Evolutionary conservation across 2,113 vertebrate species (phyloP).

Genomic region (Mastomys coucha): DNA sequence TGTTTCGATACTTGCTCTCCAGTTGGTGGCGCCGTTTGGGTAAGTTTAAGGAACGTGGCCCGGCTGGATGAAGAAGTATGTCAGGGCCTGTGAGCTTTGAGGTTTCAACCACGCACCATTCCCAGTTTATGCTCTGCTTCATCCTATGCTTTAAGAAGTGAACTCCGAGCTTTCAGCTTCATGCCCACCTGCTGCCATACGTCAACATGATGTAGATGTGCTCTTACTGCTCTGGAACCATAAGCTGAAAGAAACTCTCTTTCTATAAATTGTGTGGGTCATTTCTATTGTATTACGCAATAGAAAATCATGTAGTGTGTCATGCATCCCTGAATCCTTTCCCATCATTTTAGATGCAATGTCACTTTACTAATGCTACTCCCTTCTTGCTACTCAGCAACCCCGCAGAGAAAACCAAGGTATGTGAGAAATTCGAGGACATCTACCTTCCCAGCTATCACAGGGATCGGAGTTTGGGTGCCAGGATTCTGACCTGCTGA

Average conservation of each 20-base stretch:
- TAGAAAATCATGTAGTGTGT: neutral
- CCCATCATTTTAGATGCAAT: neutral
- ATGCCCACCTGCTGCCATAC: neutral
- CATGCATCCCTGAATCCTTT: neutral
- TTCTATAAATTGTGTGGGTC: neutral
- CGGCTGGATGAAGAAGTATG: neutral
- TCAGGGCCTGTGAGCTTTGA: neutral
- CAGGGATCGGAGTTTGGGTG: neutral
- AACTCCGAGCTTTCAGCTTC: neutral
- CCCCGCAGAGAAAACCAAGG: neutral
- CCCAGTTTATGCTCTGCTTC: neutral
- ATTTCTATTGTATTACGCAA: no score
- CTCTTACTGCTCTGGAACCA: neutral
- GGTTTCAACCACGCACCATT: neutral
- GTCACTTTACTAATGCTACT: neutral
- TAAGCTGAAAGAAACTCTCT: neutral
- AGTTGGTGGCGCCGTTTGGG: neutral
- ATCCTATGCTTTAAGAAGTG: neutral
- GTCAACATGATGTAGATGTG: neutral
- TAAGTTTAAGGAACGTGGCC: neutral
- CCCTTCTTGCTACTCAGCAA: neutral
- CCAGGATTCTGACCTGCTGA: neutral
- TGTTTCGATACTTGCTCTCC: neutral
- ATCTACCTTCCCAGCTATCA: neutral
- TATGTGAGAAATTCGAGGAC: neutral